Base-by-base conservation (phyloP, 2,888 invertebrate genomes). In the Leucophora obtusa region DNA sequence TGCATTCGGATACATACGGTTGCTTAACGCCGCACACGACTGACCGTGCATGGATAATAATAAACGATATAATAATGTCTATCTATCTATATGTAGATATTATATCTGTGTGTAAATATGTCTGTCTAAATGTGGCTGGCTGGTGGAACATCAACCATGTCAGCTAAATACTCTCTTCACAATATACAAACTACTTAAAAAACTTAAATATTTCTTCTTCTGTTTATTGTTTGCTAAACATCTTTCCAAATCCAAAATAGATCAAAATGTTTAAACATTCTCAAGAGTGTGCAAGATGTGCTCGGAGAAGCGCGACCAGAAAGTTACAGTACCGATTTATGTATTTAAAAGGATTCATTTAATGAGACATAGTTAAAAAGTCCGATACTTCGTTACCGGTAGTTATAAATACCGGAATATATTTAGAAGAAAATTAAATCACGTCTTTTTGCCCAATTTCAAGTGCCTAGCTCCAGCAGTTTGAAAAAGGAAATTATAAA, bases 1-100 rank as follows among this genome's bases (percentile, higher is more conserved):
- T 88, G 89, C 89, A 87, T 89, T 89, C 89, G 88, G 89, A 89
- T 90, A 87, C 90, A 88, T 90, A 89, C 88, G 88, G 89, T 88
- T 89, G 89, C 90, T 87, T 89, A 87, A 89, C 88, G 88, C 88
- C 89, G 89, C 90, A 90, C 90, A 89, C 90, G 90, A 89, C 89
- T 89, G 89, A 89, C 90, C 90, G 89, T 88, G 89, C 89, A 89
- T 89, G 84, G 85, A 84, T 80, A 80, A 78, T 81, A 81, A 81
- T 77, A 73, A 77, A 77, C 73, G 81, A 73, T 77, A 77, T 69
- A 72, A 79, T 68, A 69, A 69, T 63, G 73, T 79, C 62, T 73
- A 62, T 77, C 68, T 63, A 66, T 79, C 56, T 73, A 62, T 77
- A 59, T 54, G 60, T 66, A 59, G n/a, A 18, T 74, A 58, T 65